A percentile compares a stretch with the other conserved stretches of the same genome.
These are phyloP conservation scores for Alces alces DNA, from an alignment of 2,113 vertebrate species.

Conservation along the genomic window DNA sequence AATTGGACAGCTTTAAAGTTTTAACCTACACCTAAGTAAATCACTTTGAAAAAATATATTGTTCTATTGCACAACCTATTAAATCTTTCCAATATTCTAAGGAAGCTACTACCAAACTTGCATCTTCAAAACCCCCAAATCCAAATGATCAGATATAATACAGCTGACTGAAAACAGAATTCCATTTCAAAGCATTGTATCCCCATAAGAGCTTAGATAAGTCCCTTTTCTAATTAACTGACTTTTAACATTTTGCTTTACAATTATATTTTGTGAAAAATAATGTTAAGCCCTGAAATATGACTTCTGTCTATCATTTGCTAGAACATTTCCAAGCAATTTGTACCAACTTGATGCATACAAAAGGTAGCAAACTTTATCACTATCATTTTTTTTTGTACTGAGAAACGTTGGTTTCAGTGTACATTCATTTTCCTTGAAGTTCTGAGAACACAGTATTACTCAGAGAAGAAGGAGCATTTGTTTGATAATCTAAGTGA, in stretches of 20 bases:
- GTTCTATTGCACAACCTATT: neutral
- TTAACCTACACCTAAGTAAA: neutral
- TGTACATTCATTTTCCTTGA: conserved; percentile 4
- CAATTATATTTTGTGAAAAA: conserved; percentile 13
- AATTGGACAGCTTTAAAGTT: neutral
- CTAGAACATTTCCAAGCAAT: neutral
- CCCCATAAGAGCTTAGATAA: neutral
- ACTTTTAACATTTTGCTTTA: neutral
- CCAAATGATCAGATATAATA: neutral
- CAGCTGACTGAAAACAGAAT: neutral
- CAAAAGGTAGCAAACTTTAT: neutral
- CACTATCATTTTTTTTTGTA: neutral
- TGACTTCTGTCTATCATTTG: neutral
- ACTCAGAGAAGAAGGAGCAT: neutral
- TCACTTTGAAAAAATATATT: neutral
- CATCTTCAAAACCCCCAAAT: neutral
- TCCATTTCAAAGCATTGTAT: neutral
- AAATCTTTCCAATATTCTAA: neutral
- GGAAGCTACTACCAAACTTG: neutral
- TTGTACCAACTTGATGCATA: neutral
- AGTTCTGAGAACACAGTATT: neutral
- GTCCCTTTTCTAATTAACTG: neutral
- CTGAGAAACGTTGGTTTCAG: conserved; percentile 3
- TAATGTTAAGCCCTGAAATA: neutral
- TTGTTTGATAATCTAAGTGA: neutral